Evolutionary conservation across 2,888 invertebrate genomes (phyloP).

Genomic region (Mythimna loreyi): DNA sequence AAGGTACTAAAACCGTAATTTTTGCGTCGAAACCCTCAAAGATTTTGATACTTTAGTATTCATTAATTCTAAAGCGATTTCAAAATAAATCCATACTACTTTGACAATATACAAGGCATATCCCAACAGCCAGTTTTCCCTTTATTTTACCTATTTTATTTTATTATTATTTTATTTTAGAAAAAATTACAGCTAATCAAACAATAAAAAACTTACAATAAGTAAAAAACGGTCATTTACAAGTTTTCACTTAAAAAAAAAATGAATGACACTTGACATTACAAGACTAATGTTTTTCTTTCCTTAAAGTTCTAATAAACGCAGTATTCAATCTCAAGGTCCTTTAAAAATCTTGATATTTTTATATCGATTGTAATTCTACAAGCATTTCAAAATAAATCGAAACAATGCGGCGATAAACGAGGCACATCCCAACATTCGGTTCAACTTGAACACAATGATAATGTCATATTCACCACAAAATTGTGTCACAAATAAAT

Average conservation of each 20-base stretch:
- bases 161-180: too few relatives aligned
- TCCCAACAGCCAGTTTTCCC: constrained; percentile 13
- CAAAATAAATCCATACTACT: constrained; percentile 25
- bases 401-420: constrained; percentile 10
- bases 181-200: too few relatives aligned
- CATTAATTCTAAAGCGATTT: constrained; percentile 22
- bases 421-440: not conserved
- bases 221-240: too few relatives aligned
- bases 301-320: not conserved
- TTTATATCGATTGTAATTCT: constrained; percentile 8
- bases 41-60: not conserved
- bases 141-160: too few relatives aligned
- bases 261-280: too few relatives aligned
- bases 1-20: too few relatives aligned
- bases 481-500: constrained; percentile 56
- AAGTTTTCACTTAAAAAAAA: too few relatives aligned
- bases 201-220: too few relatives aligned
- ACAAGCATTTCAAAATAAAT: constrained; percentile 30
- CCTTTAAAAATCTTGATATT: not conserved
- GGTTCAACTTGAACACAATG: constrained; percentile 22
- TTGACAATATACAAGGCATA: constrained; percentile 12
- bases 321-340: not conserved
- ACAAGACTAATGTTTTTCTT: too few relatives aligned
- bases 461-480: constrained; percentile 24
- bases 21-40: not conserved